Conservation (phyloP, 53 echinoderm and acorn worm species). For the Crossaster papposus region DNA sequence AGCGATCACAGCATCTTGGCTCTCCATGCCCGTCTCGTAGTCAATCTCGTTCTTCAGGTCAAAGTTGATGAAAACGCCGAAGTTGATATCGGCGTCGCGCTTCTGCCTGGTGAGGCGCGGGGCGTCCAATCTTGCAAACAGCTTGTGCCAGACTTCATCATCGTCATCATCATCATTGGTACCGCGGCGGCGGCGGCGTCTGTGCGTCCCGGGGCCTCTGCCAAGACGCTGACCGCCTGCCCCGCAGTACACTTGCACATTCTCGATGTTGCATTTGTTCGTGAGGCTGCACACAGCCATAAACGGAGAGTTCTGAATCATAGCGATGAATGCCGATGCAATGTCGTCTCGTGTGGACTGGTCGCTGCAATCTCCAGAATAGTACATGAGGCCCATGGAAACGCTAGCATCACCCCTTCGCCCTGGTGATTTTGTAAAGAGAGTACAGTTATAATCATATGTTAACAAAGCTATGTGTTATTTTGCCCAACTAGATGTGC, state of each 20-base stretch:
- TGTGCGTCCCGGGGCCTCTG: neutral
- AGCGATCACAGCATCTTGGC: constrained; percentile 4
- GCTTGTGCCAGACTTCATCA: neutral
- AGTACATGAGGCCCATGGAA: constrained; percentile 39
- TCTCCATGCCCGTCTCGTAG: constrained; percentile 31
- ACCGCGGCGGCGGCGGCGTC: constrained; percentile 7
- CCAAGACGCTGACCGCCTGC: neutral
- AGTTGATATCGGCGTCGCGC: constrained; percentile 16
- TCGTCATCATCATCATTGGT: constrained; percentile 22
- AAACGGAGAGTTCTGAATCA: neutral
- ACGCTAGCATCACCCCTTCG: constrained; percentile 16
- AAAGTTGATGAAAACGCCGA: constrained; percentile 28
- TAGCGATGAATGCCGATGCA: constrained; percentile 15
- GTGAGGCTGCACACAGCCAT: constrained; percentile 16
- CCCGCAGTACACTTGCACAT: constrained; percentile 78
- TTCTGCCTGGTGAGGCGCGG: constrained; percentile 9
- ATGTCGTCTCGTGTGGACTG: constrained; percentile 18
- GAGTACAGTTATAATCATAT: neutral
- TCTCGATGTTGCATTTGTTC: constrained; percentile 62
- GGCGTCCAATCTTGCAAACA: constrained; percentile 12
- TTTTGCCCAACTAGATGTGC: too few relatives aligned
- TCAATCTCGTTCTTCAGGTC: constrained; percentile 10
- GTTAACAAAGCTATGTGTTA: neutral
- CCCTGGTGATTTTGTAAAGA: neutral
- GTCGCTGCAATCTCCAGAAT: constrained; percentile 38